Conservation (phyloP, 2,888 invertebrate species). For the Parapristionchus giblindavisi region DNA sequence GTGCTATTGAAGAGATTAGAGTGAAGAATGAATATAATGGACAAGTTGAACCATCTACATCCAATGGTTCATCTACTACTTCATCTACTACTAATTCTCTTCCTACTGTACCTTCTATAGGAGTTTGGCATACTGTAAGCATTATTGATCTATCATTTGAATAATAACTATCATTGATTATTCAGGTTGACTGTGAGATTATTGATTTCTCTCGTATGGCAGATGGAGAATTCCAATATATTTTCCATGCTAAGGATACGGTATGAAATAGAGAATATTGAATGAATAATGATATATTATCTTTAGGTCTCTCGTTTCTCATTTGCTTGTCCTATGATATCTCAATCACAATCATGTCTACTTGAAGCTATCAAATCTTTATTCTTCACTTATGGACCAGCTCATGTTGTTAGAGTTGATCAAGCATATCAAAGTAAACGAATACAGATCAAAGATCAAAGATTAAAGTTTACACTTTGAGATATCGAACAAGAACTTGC, state of each 20-base stretch:
- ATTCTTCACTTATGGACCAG: slow-evolving; percentile 34
- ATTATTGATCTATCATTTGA: too few species aligned
- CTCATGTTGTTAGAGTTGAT: slow-evolving; percentile 28
- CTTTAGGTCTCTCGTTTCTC: slow-evolving; percentile 34
- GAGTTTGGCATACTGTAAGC: slow-evolving; percentile 24
- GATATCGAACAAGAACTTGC: neutral
- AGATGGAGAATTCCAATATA: slow-evolving; percentile 13
- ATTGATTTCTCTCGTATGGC: slow-evolving; percentile 37
- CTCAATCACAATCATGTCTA: neutral
- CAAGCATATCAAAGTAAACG: slow-evolving; percentile 10
- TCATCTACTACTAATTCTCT: slow-evolving; percentile 1
- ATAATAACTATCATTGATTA: too few species aligned
- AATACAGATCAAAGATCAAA: neutral
- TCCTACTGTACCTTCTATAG: neutral
- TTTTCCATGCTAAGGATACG: slow-evolving; percentile 33
- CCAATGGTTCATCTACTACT: neutral
- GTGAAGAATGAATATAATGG: slow-evolving; percentile 8
- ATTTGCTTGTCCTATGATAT: slow-evolving; percentile 16
- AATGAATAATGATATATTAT: neutral
- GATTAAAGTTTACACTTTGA: neutral
- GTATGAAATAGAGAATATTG: neutral
- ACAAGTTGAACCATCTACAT: slow-evolving; percentile 19
- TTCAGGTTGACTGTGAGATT: slow-evolving; percentile 23
- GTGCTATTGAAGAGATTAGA: slow-evolving; percentile 20
- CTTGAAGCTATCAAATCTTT: slow-evolving; percentile 27